These are phyloP conservation scores for Poeciliopsis prolifica DNA, from an alignment of 2,113 vertebrate genomes.

Conservation along the genomic window DNA sequence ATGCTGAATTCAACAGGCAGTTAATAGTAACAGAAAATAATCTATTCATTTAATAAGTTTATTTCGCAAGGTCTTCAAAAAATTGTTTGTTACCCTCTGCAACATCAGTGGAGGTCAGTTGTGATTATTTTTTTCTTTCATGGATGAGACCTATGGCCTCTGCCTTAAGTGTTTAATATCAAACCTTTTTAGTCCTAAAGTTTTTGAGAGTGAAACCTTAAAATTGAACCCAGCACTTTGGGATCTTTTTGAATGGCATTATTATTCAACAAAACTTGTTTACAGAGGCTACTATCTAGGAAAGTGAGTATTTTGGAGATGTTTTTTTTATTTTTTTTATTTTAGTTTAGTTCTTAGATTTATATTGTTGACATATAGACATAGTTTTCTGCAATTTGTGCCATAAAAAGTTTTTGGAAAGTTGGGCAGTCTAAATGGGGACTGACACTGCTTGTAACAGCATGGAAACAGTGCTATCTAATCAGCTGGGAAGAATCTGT, in stretches of 20 bases:
- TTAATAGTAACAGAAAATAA: conserved; percentile 3
- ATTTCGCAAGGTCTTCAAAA: conserved; percentile 26
- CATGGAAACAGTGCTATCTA: conserved; percentile 6
- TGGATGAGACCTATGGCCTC: conserved; percentile 3
- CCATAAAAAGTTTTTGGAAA: not conserved
- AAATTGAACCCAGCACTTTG: conserved; percentile 12
- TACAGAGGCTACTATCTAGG: not conserved
- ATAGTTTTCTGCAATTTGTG: not conserved
- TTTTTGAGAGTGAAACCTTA: conserved; percentile 16
- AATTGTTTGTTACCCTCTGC: conserved; percentile 13
- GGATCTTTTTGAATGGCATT: conserved; percentile 6
- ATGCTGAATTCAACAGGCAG: not conserved
- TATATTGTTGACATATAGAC: not conserved
- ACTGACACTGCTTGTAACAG: conserved; percentile 1
- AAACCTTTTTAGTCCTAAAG: not conserved
- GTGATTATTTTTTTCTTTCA: not conserved
- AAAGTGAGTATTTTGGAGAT: not conserved
- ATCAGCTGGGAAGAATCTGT: conserved; percentile 6
- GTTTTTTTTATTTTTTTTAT: not conserved
- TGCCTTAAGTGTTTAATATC: conserved; percentile 1
- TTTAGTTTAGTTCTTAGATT: not conserved
- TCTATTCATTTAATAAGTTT: not conserved
- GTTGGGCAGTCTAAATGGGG: not conserved
- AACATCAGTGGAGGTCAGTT: conserved; percentile 16
- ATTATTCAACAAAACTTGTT: not conserved